Base-by-base conservation (phyloP, 1,140 invertebrate genomes). In the Grapholita molesta region DNA sequence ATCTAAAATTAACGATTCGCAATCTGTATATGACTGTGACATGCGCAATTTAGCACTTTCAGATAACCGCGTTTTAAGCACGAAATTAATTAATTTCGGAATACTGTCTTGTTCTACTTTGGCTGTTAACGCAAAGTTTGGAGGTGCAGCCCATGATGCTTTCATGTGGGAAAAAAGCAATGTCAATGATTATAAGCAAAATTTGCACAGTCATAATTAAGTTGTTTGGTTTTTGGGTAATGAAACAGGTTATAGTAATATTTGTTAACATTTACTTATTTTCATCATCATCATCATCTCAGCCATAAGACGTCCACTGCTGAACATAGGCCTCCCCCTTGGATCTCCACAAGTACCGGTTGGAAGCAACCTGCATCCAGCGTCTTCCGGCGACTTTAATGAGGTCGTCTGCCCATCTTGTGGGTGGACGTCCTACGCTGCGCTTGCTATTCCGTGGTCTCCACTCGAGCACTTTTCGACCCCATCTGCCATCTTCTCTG, bases 81-180 rank as follows among this genome's bases (percentile, higher is more conserved):
- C 65, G 23, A 66, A 66, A 5, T 18, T 66, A 33, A 66, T 52
- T 48, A 66, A 25, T 28, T 18, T 11, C 11, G 35, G 35, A 30
- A 30, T 30, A 30, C 28, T 7, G 3, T 30, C 28, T 30, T n/a
- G n/a, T n/a, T n/a, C n/a, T n/a, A n/a, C n/a, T n/a, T n/a, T n/a
- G n/a, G n/a, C n/a, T n/a, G 67, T 84, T 3, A 79, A 80, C 68
- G 28, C 79, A 2, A 73, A 74, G 61, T 83, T 73, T 75, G 71
- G 72, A 2, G 77, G 79, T n/a, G 75, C 77, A 1, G 76, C 64
- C 23, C 78, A 82, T 69, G 76, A 82, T 64, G 64, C 73, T 1
- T 83, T 75, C 64, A 76, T 81, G 23, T 83, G 77, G 79, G 72
- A 75, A 61, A 77, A 80, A 35, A 78, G 75, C 11, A 15, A 55